These are phyloP conservation scores for Progne subis DNA, from an alignment of 2,113 vertebrate genomes.

Conservation along the genomic window DNA sequence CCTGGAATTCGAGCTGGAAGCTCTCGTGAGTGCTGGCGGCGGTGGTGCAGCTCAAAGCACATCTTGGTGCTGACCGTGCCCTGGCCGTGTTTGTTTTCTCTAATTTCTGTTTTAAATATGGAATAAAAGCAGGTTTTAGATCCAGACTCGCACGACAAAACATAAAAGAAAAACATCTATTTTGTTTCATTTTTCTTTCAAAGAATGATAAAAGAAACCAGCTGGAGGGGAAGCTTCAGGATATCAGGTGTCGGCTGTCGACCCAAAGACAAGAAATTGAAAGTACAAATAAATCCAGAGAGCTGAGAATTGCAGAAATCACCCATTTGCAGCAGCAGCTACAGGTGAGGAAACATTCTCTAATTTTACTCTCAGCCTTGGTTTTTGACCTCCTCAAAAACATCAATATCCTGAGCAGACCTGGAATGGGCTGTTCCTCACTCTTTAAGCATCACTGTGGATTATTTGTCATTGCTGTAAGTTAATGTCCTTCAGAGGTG, in stretches of 20 bases:
- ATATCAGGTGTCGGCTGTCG: conserved; percentile 89
- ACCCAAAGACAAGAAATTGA: conserved; percentile 94
- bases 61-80: neutral
- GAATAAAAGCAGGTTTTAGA: neutral
- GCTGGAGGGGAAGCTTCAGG: conserved; percentile 94
- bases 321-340: conserved; percentile 94
- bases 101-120: neutral
- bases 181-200: neutral
- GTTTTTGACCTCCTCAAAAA: neutral
- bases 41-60: neutral
- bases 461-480: neutral
- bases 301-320: conserved; percentile 94
- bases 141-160: neutral
- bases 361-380: neutral
- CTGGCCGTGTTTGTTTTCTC: neutral
- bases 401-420: neutral
- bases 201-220: conserved; percentile 97
- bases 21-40: conserved; percentile 79
- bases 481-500: neutral
- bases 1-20: conserved; percentile 95
- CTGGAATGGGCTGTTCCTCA: neutral
- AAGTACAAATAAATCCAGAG: conserved; percentile 93
- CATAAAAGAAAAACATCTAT: neutral
- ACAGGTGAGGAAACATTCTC: conserved; percentile 75
- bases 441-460: neutral